Base-by-base conservation (phyloP, 2,113 vertebrate genomes). In the human (Homo sapiens) region DNA sequence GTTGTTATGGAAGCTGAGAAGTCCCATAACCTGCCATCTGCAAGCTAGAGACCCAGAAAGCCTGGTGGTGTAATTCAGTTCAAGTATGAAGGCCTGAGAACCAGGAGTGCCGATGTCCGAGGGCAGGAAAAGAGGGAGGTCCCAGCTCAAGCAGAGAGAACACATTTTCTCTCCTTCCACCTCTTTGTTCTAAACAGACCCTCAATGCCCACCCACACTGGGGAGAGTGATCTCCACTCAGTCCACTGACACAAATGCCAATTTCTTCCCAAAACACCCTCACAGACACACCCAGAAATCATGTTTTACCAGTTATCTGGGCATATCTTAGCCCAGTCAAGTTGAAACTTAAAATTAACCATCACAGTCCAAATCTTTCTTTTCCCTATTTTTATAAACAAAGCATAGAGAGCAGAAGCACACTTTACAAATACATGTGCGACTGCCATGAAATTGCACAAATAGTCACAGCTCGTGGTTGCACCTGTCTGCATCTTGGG, bases 381-480 rank as follows among this genome's bases (percentile, higher is more conserved):
- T 32, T 90, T 64, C 43, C 13, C 32, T n/a, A 1, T 45, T 35
- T 9, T 27, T 14, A 22, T 2, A 20, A 59, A 35, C 22, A 68
- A 50, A 68, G 45, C 18, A 13, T 1, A 48, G 59, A 38, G 5
- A 27, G 40, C 35, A 66, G 50, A 35, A 48, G 14, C 17, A 8
- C 2, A 3, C 20, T 13, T 64, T 55, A 50, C 2, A 6, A 35
- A 23, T 17, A 45, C 35, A 13, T 25, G n/a, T 5, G 25, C 3
- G 3, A 17, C 3, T 14, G 43, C 11, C 8, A 1, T 27, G 6
- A 25, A 3, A 7, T 22, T 4, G 17, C 6, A 1, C 18, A 55
- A 9, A 43, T 8, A 48, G 35, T 38, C 72, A 8, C 7, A 48
- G 70, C 32, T 22, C 1, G 3, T 9, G 4, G 1, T 1, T 2